A percentile compares a stretch with the other conserved stretches of the same genome.
These are phyloP conservation scores for Esox niger DNA, from an alignment of 2,113 vertebrate genomes.

Conservation along the genomic window DNA sequence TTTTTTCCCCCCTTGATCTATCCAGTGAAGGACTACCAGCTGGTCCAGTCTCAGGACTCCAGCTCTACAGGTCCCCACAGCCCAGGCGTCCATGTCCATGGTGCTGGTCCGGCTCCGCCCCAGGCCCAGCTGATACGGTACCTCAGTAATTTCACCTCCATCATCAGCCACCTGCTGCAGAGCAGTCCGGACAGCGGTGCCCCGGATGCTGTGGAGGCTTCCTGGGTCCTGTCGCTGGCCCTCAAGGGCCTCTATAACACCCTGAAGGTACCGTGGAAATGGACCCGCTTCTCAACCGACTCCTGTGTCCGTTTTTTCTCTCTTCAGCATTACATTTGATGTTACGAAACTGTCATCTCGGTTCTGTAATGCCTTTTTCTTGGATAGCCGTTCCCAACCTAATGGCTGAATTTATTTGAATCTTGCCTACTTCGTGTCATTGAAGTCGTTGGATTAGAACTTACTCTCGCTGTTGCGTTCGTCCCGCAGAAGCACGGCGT, in stretches of 20 bases:
- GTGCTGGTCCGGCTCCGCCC: slow-evolving; percentile 16
- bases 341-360: not conserved
- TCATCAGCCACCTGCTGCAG: slow-evolving; percentile 87
- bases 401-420: not conserved
- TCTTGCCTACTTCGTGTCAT: slow-evolving; percentile 3
- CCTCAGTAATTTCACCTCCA: slow-evolving; percentile 85
- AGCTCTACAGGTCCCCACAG: slow-evolving; percentile 41
- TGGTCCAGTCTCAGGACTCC: slow-evolving; percentile 81
- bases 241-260: slow-evolving; percentile 94
- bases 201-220: slow-evolving; percentile 88
- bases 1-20: no score
- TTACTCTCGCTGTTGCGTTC: not conserved
- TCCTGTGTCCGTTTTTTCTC: no score
- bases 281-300: not conserved
- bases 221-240: slow-evolving; percentile 90
- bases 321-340: no score
- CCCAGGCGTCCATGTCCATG: slow-evolving; percentile 34
- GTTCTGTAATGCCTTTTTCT: not conserved
- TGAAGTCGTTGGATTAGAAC: not conserved
- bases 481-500: slow-evolving; percentile 81
- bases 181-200: slow-evolving; percentile 78
- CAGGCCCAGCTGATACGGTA: slow-evolving; percentile 80
- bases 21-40: slow-evolving; percentile 92
- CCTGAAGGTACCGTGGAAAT: slow-evolving; percentile 77
- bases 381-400: not conserved